phyloP scores from a whole-genome alignment of 2,797 vertebrate genomes.

The Epinephelus awoara region DNA sequence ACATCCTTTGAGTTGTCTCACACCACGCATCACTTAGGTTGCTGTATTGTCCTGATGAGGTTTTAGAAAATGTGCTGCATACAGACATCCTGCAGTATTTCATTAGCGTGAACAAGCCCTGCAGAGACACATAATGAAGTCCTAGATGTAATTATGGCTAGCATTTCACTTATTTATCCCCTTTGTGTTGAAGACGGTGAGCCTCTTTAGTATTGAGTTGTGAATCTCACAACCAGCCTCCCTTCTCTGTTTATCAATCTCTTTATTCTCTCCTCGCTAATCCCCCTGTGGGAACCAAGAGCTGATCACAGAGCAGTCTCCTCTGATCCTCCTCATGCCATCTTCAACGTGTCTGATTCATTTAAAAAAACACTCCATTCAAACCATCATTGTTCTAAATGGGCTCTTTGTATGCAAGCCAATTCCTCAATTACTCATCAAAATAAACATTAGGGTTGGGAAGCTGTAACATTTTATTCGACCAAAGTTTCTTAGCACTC shows the following conservation, averaged over 20 bases:
- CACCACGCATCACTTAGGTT: neutral
- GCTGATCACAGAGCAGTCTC: conserved; percentile 40
- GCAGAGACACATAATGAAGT: conserved; percentile 52
- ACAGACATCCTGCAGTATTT: conserved; percentile 42
- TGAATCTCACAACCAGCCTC: conserved; percentile 43
- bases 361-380: conserved; percentile 4
- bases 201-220: conserved; percentile 38
- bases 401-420: neutral
- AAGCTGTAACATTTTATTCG: neutral
- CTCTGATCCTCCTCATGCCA: conserved; percentile 36
- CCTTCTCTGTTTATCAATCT: conserved; percentile 43
- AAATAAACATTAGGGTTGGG: neutral
- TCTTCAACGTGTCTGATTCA: conserved; percentile 43
- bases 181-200: conserved; percentile 43
- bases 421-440: conserved; percentile 1
- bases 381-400: conserved; percentile 22
- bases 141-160: conserved; percentile 48
- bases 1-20: conserved; percentile 16
- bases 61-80: conserved; percentile 35
- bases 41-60: conserved; percentile 31
- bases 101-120: conserved; percentile 30
- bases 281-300: conserved; percentile 35
- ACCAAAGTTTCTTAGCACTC: neutral
- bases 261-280: conserved; percentile 42
- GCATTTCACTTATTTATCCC: conserved; percentile 52